These are phyloP conservation scores for Drosophila erecta DNA, from an alignment of 1,140 invertebrate genomes.

Conservation along the genomic window DNA sequence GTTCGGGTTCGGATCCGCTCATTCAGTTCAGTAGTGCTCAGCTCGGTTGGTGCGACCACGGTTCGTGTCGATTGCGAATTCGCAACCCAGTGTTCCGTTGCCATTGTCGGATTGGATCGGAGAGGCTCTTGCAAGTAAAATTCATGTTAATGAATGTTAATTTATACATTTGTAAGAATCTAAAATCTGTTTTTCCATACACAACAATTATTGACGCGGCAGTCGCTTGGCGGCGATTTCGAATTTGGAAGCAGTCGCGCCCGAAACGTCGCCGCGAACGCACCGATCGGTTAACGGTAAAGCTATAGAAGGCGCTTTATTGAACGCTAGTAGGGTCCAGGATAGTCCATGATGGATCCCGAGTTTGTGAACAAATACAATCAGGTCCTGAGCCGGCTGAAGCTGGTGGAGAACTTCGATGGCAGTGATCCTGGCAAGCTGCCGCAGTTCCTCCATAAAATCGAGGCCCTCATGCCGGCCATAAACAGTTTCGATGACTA, in stretches of 20 bases:
- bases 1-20: slow-evolving; percentile 39
- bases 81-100: slow-evolving; percentile 21
- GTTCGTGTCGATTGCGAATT: slow-evolving; percentile 43
- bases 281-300: slow-evolving; percentile 11
- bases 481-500: slow-evolving; percentile 72
- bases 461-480: slow-evolving; percentile 62
- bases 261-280: slow-evolving; percentile 44
- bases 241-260: slow-evolving; percentile 57
- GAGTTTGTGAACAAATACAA: slow-evolving; percentile 77
- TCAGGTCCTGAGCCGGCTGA: slow-evolving; percentile 63
- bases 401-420: slow-evolving; percentile 71
- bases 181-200: slow-evolving; percentile 62
- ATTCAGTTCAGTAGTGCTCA: slow-evolving; percentile 27
- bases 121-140: slow-evolving; percentile 54
- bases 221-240: slow-evolving; percentile 30
- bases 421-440: slow-evolving; percentile 66
- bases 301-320: background rate
- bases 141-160: slow-evolving; percentile 83
- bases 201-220: slow-evolving; percentile 49
- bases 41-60: slow-evolving; percentile 20
- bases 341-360: slow-evolving; percentile 56
- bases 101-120: slow-evolving; percentile 18
- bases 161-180: slow-evolving; percentile 81
- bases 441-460: slow-evolving; percentile 68
- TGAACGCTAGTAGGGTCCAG: background rate